Base-by-base conservation (phyloP, 37 sponge, comb jelly and placozoan species). In the Agelas oroides region DNA sequence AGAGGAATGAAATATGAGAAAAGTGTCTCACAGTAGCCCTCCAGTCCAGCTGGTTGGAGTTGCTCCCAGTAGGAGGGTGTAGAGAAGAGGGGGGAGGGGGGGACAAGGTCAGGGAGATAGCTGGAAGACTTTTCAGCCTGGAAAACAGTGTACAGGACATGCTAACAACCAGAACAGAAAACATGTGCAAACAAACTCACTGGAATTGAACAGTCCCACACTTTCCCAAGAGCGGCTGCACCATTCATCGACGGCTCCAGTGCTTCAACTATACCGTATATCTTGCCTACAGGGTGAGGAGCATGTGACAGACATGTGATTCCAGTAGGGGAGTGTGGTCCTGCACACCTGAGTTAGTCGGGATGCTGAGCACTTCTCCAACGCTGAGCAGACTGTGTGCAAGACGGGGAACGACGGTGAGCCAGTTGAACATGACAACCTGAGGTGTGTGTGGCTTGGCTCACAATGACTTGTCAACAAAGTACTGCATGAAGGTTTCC, bases 21-120 rank as follows among this genome's bases (percentile, higher is more conserved):
- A 31, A 92, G 82, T 28, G 41, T 41, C 58, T 84, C 30, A 38
- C 73, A 77, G 65, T 64, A 33, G n/a, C 66, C 37, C 37, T 69
- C 73, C 46, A 92, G 86, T 37, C 93, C 93, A 3, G 88, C 76
- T 18, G 89, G 93, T 11, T 25, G 60, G 27, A 66, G 34, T 23
- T 40, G 30, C 19, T 78, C 59, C 63, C 84, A 92, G 80, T 77
- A 84, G 36, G 35, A 32, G 32, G 72, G 33, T 30, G 76, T 31
- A 18, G 61, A 35, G 28, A 21, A 33, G 1, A 55, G 52, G 40
- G 34, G 15, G 23, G 71, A 83, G 14, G 85, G 85, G 25, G 90
- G 85, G 15, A 72, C 70, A 15, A 80, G 25, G 37, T 80, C 70
- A 1, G 81, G 81, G 0, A 80, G 41, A 37, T 57, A 69, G 38